These are phyloP conservation scores for Falcaria lacertinaria DNA, from an alignment of 2,888 invertebrate genomes.

Conservation along the genomic window DNA sequence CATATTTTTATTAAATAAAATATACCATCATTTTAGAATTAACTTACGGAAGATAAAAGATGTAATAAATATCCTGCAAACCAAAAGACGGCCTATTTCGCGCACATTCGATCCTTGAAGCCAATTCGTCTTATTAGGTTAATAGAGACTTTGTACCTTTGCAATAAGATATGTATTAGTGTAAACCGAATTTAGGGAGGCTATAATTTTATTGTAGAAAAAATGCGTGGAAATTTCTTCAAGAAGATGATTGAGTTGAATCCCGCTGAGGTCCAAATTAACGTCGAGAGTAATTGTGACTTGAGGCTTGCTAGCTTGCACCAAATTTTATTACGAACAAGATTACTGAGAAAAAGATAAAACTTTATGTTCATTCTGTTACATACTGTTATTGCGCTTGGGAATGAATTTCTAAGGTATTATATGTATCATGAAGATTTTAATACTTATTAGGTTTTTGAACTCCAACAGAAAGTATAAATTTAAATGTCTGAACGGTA, in stretches of 20 bases:
- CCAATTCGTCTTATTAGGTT: not conserved
- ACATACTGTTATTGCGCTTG: not conserved
- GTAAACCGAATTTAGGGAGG: not conserved
- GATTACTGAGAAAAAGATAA: not conserved
- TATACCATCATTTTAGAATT: not conserved
- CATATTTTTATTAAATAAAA: too few species aligned
- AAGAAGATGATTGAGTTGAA: conserved; percentile 41
- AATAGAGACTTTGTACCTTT: not conserved
- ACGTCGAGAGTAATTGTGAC: conserved; percentile 13
- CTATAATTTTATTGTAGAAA: conserved; percentile 12
- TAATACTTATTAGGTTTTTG: too few species aligned
- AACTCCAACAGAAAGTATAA: too few species aligned
- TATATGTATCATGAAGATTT: too few species aligned
- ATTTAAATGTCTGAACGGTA: too few species aligned
- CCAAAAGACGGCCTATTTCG: not conserved
- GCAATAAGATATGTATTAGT: not conserved
- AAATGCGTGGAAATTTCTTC: conserved; percentile 17
- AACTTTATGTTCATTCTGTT: not conserved
- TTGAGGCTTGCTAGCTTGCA: conserved; percentile 6
- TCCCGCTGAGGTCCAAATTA: conserved; percentile 38
- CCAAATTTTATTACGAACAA: conserved; percentile 7
- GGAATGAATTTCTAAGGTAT: too few species aligned
- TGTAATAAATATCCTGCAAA: not conserved
- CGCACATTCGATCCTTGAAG: not conserved
- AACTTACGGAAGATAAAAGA: not conserved